Percentiles rank a stretch among this genome's conserved stretches.
These are phyloP conservation scores for Chloropsis cyanopogon DNA, from an alignment of 2,113 vertebrate species.

Conservation along the genomic window DNA sequence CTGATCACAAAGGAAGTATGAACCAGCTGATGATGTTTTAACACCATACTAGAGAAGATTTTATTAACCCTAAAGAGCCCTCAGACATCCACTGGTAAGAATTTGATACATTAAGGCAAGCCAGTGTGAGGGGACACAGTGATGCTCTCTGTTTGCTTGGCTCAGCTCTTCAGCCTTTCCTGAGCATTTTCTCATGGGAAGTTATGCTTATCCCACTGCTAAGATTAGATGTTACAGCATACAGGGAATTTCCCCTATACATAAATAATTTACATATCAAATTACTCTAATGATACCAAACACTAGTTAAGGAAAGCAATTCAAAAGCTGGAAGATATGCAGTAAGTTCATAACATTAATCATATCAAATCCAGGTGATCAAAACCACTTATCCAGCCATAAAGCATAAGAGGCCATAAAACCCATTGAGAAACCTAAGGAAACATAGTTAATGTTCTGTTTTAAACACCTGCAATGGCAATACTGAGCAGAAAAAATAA, in stretches of 20 bases:
- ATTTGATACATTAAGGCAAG: background rate
- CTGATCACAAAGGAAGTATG: background rate
- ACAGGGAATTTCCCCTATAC: background rate
- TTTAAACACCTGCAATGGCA: background rate
- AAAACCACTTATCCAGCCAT: background rate
- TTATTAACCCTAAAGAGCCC: background rate
- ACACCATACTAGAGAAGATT: background rate
- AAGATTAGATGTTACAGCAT: background rate
- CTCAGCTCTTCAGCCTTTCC: background rate
- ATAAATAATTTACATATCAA: background rate
- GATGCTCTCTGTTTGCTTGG: background rate
- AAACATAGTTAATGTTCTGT: background rate
- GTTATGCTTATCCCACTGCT: background rate
- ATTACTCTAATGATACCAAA: background rate
- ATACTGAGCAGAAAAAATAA: background rate
- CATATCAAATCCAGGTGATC: background rate
- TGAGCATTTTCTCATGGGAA: background rate
- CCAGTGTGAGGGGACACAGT: background rate
- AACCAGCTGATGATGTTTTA: background rate
- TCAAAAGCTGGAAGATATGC: background rate
- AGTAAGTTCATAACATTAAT: background rate
- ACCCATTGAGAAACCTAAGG: background rate
- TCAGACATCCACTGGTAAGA: background rate
- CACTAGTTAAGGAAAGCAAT: background rate
- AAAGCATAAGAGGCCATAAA: background rate